These are phyloP conservation scores for Platyscapa corneri DNA, from an alignment of 1,140 invertebrate species.

Conservation along the genomic window DNA sequence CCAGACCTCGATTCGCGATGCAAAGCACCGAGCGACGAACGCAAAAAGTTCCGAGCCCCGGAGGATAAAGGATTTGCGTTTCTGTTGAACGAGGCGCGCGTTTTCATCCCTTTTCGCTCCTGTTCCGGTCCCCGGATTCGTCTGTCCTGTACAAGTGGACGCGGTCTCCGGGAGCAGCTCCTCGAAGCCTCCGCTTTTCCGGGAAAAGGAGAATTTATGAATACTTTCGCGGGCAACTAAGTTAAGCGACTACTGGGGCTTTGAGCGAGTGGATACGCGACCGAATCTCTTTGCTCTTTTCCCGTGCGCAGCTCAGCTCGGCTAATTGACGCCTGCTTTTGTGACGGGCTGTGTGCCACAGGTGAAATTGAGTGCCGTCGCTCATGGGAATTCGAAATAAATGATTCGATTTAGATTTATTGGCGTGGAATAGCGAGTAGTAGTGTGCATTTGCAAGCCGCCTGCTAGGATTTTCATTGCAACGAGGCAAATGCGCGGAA, in stretches of 20 bases:
- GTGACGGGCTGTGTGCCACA: not conserved
- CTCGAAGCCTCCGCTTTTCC: not conserved
- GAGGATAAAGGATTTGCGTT: not conserved
- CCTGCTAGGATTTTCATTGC: not conserved
- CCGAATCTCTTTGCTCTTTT: not conserved
- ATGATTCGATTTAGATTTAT: not conserved
- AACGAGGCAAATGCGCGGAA: not conserved
- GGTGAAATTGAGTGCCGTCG: not conserved
- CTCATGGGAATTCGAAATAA: not conserved
- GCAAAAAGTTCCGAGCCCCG: not conserved
- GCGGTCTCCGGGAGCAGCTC: slow-evolving; percentile 40
- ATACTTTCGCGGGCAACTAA: not conserved
- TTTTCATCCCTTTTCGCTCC: not conserved
- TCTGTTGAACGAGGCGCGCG: not conserved
- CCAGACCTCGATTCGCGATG: not conserved
- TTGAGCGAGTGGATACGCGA: not conserved
- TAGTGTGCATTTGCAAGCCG: not conserved
- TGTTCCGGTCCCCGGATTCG: not conserved
- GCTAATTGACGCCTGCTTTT: not conserved
- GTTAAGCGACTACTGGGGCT: not conserved
- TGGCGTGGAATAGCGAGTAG: not conserved
- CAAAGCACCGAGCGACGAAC: not conserved
- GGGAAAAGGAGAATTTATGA: not conserved
- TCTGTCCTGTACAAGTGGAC: slow-evolving; percentile 35
- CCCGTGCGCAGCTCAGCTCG: not conserved